Evolutionary conservation across 1,140 invertebrate genomes (phyloP).

Genomic region (Druon quercuslanigerum): DNA sequence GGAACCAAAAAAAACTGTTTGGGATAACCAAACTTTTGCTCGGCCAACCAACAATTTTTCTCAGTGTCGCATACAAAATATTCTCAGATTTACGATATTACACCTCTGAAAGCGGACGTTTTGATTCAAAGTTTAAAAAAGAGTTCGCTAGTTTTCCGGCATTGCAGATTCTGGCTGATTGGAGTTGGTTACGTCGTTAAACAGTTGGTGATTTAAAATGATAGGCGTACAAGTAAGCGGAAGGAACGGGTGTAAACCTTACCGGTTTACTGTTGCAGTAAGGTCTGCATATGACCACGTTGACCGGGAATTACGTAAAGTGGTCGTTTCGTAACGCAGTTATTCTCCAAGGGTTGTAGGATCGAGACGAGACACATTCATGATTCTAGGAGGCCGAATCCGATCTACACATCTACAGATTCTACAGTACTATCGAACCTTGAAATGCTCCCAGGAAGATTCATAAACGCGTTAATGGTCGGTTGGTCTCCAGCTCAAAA

Average conservation of each 20-base stretch:
- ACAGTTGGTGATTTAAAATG: not conserved
- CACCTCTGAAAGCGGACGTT: no score
- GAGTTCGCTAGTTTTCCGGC: not conserved
- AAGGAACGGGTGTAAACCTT: not conserved
- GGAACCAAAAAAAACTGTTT: no score
- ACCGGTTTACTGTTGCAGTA: not conserved
- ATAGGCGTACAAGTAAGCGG: not conserved
- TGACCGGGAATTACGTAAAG: not conserved
- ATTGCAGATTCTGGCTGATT: not conserved
- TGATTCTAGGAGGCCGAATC: not conserved
- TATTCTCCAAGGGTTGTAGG: slow-evolving; percentile 14
- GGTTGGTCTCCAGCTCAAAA: slow-evolving; percentile 13
- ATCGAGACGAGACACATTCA: slow-evolving; percentile 6
- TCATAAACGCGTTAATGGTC: slow-evolving; percentile 30
- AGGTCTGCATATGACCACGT: not conserved
- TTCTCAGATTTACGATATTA: no score
- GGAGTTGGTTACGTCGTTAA: not conserved
- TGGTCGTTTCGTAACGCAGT: slow-evolving; percentile 7
- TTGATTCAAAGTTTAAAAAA: no score
- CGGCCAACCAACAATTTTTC: no score
- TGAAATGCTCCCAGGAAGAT: slow-evolving; percentile 27
- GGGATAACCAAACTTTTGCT: no score
- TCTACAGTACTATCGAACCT: slow-evolving; percentile 8
- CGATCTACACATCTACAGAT: not conserved
- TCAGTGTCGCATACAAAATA: no score